Conservation (phyloP, 2,113 vertebrate genomes). For the Okapia johnstoni region DNA sequence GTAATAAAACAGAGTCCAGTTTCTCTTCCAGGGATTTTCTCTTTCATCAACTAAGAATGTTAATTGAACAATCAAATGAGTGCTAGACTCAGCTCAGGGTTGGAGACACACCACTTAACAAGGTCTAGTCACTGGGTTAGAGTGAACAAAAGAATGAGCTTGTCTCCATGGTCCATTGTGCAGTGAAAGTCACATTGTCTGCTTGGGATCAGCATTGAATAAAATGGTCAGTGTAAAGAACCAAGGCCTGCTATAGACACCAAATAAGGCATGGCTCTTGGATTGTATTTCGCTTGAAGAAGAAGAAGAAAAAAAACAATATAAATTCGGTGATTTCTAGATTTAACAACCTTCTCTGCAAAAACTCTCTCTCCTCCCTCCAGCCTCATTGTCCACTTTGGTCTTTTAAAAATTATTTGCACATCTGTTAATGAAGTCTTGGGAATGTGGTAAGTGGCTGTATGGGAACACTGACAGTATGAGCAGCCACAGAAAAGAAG, state of each 20-base stretch:
- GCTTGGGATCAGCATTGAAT: background rate
- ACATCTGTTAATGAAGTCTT: background rate
- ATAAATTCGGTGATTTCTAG: background rate
- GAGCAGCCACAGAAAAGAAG: background rate
- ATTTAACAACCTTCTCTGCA: background rate
- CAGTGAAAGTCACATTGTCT: background rate
- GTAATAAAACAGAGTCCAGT: background rate
- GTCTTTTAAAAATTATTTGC: background rate
- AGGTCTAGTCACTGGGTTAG: background rate
- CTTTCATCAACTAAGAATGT: background rate
- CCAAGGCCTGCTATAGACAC: too few species aligned
- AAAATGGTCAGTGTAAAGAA: background rate
- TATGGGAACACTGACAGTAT: background rate
- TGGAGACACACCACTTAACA: background rate
- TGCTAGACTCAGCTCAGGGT: background rate
- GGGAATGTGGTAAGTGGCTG: background rate
- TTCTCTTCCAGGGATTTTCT: background rate
- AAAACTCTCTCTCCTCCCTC: background rate
- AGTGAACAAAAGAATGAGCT: background rate
- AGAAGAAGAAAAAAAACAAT: background rate
- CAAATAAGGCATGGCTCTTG: background rate
- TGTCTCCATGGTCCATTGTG: too few species aligned
- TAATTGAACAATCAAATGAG: background rate
- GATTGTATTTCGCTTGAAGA: background rate
- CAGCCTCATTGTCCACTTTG: background rate